Base-by-base conservation (phyloP, 2,113 vertebrate species). In the Nycticorax nycticorax region DNA sequence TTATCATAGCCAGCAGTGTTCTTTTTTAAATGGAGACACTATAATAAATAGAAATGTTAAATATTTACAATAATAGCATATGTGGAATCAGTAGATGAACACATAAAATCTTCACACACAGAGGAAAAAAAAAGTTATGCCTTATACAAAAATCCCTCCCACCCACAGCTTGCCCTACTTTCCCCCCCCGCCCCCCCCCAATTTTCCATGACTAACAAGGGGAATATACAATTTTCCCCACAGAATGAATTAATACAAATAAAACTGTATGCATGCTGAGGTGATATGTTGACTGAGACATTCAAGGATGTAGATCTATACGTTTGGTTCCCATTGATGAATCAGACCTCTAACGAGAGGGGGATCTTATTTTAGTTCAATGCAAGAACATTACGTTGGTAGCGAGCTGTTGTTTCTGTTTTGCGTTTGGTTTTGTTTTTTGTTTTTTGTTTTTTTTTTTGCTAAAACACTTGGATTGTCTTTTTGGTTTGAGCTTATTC, bases 21-120 rank as follows among this genome's bases (percentile, higher is more conserved):
- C 92, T 96, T 87, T 95, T 96, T 94, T 72, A 90, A 96, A 96
- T 91, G 94, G 92, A 96, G 95, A 97, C 96, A 97, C 93, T 87
- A 96, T 97, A 97, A 98, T 97, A 98, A 98, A 98, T 98, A 98
- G 96, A 97, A 95, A 97, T 68, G 96, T 97, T 95, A 97, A 97
- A 96, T 97, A 98, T 98, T 98, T 98, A 98, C 98, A 98, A 95
- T 97, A 97, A 97, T 97, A 97, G 95, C 95, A 96, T 94, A 93
- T 39, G 96, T 94, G 95, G 96, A 97, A 97, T 97, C 97, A 97
- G 97, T 96, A 98, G 96, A 98, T 82, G 90, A 98, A 97, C 97
- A 98, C 88, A 93, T 91, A 96, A 96, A 94, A 97, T 97, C 80
- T 97, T 95, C 90, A 97, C 94, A 96, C 94, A 93, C 68, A 57